phyloP scores from a whole-genome alignment of 2,797 vertebrate genomes.

The Enteromius fasciolatus region DNA sequence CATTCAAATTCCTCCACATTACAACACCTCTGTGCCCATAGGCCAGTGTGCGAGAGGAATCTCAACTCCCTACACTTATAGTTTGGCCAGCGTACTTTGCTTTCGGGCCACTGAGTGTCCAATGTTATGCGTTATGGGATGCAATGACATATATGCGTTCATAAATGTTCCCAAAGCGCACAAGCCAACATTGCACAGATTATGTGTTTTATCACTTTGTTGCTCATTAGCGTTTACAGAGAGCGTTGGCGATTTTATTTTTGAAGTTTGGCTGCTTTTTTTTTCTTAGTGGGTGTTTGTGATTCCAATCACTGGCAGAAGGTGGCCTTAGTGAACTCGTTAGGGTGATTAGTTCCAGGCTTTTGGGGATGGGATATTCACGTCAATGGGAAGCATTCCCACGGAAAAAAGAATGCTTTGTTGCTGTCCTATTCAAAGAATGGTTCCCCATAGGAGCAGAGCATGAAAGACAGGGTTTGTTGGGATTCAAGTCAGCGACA shows the following conservation, averaged over 20 bases:
- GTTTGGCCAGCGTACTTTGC: conserved; percentile 24
- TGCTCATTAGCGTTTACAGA: not conserved
- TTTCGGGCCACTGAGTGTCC: not conserved
- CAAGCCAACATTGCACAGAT: conserved; percentile 19
- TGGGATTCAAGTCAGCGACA: conserved; percentile 77
- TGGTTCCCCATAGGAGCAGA: conserved; percentile 56
- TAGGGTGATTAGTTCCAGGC: conserved; percentile 81
- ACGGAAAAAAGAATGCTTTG: conserved; percentile 77
- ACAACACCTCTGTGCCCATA: conserved; percentile 38
- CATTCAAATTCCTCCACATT: conserved; percentile 74
- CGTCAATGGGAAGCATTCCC: conserved; percentile 73
- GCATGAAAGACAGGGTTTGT: conserved; percentile 74
- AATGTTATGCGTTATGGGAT: not conserved
- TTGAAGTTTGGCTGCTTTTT: conserved; percentile 41
- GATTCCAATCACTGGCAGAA: conserved; percentile 65
- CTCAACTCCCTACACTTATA: conserved; percentile 52
- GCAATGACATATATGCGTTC: not conserved
- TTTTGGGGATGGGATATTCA: conserved; percentile 69
- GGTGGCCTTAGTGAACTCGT: conserved; percentile 74
- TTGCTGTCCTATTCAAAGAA: conserved; percentile 69
- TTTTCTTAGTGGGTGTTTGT: conserved; percentile 61
- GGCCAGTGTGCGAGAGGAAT: conserved; percentile 59
- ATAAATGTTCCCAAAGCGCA: not conserved
- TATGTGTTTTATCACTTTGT: conserved; percentile 31
- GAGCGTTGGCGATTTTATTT: conserved; percentile 16